Percentiles rank a stretch among this genome's conserved stretches.
These are phyloP conservation scores for rat (Rattus norvegicus) DNA, from an alignment of 2,113 vertebrate genomes.

Conservation along the genomic window GRCr8 NC_086025.1:124714001-124714500, in stretches of 20 bases:
- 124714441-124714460: not conserved
- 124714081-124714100: not conserved
- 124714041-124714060: not conserved
- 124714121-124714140: not conserved
- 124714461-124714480: not conserved
- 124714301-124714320: not conserved
- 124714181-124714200: not conserved
- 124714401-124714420: not conserved
- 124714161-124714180: not conserved
- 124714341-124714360: not conserved
- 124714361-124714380: not conserved
- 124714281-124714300: not conserved
- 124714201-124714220: too few relatives aligned
- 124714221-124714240: not conserved
- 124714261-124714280: not conserved
- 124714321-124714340: not conserved
- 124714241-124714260: not conserved
- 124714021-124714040: not conserved
- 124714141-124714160: not conserved
- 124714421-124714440: slow-evolving; percentile 45
- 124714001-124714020: not conserved
- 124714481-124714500: not conserved
- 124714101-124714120: not conserved
- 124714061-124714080: not conserved
- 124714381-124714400: not conserved